Percentiles rank a stretch among this genome's conserved stretches.
Evolutionary conservation across 2,113 vertebrate species (phyloP).

Genomic region (Cavia aperea): DNA sequence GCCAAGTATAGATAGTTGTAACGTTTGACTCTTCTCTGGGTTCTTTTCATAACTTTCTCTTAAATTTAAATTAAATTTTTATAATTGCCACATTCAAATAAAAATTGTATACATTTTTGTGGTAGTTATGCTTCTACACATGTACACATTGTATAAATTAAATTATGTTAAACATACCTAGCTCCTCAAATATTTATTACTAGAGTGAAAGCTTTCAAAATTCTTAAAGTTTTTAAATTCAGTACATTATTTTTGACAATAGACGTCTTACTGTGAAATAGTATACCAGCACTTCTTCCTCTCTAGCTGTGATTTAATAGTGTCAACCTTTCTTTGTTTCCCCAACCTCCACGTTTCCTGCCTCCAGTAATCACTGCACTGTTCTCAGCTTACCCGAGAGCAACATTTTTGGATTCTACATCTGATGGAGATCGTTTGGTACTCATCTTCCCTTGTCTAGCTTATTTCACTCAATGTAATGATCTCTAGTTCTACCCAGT

Average conservation of each 20-base stretch:
- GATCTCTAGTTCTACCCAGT: not conserved
- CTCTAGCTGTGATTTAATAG: not conserved
- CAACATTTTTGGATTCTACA: not conserved
- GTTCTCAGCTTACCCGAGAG: not conserved
- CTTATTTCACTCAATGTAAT: not conserved
- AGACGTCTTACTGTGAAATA: not conserved
- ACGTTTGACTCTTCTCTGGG: not conserved
- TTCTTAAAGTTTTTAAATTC: not conserved
- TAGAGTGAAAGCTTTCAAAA: not conserved
- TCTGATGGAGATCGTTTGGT: not conserved
- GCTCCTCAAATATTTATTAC: not conserved
- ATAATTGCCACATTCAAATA: not conserved
- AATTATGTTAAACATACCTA: not conserved
- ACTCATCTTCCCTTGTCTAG: not conserved
- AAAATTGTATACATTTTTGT: not conserved
- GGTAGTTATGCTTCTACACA: not conserved
- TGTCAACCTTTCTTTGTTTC: not conserved
- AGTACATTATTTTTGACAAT: not conserved
- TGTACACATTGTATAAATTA: not conserved
- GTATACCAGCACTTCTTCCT: not conserved
- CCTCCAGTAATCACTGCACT: not conserved
- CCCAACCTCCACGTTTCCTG: not conserved
- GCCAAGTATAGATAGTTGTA: not conserved
- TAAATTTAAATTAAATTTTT: not conserved
- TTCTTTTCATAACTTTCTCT: not conserved